Conservation (phyloP, 1,140 invertebrate genomes). For the Drosophila athabasca region DNA sequence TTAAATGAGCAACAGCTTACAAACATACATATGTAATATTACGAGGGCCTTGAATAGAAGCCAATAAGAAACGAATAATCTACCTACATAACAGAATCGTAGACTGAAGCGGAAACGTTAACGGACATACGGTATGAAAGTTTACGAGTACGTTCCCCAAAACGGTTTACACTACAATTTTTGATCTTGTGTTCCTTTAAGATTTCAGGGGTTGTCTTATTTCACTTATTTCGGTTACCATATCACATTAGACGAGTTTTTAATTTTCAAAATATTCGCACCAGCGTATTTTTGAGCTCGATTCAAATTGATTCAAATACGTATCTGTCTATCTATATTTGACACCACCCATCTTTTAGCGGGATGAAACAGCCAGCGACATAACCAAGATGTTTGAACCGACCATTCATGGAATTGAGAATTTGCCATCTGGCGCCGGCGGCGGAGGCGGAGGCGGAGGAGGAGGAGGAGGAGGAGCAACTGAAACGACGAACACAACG, state of each 20-base stretch:
- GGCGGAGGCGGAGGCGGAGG: no score
- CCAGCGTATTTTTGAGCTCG: not conserved
- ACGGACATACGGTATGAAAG: no score
- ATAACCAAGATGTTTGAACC: constrained; percentile 83
- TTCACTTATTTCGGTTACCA: constrained; percentile 12
- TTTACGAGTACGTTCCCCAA: no score
- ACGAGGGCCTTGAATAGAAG: no score
- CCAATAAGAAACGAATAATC: no score
- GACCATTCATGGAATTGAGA: constrained; percentile 62
- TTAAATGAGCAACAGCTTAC: no score
- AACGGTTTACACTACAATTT: no score
- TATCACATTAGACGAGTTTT: constrained; percentile 20
- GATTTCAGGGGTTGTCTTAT: no score
- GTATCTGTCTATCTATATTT: constrained; percentile 47
- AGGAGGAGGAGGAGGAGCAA: constrained; percentile 7
- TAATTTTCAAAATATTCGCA: constrained; percentile 16
- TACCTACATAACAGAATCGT: no score
- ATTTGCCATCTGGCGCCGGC: constrained; percentile 20
- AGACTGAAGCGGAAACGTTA: no score
- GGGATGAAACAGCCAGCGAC: constrained; percentile 84
- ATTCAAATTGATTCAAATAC: constrained; percentile 32
- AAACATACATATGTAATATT: no score
- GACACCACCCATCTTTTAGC: constrained; percentile 73
- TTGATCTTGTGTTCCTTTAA: no score
- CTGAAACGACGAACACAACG: constrained; percentile 30